Percentiles rank a stretch among this genome's conserved stretches.
These are phyloP conservation scores for Galerucella calmariensis DNA, from an alignment of 2,888 invertebrate species.

Conservation along the genomic window DNA sequence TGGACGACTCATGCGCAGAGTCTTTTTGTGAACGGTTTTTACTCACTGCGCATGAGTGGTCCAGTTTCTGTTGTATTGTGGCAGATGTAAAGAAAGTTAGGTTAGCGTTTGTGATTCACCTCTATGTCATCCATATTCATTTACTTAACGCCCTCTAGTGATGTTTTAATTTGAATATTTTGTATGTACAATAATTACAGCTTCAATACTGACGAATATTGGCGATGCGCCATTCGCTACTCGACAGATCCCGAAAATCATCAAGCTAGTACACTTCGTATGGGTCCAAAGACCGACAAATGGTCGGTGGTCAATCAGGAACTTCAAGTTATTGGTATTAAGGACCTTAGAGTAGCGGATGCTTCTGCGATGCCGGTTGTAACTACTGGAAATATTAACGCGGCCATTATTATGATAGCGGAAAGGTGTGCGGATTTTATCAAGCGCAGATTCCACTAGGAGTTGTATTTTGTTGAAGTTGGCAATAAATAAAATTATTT, in stretches of 20 bases:
- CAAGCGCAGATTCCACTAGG: not conserved
- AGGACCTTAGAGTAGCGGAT: conserved; percentile 45
- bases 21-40: too few species aligned
- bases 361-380: conserved; percentile 46
- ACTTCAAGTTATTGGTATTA: conserved; percentile 45
- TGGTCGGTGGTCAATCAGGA: conserved; percentile 68
- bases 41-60: too few species aligned
- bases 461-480: not conserved
- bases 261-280: conserved; percentile 81
- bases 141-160: too few species aligned
- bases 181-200: conserved; percentile 33
- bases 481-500: not conserved
- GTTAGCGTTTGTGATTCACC: too few species aligned
- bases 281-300: conserved; percentile 75
- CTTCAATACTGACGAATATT: conserved; percentile 72
- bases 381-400: conserved; percentile 44
- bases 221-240: conserved; percentile 74
- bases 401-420: conserved; percentile 46
- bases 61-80: too few species aligned
- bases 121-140: too few species aligned
- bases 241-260: conserved; percentile 81
- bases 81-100: too few species aligned
- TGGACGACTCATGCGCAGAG: too few species aligned
- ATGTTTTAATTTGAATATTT: not conserved
- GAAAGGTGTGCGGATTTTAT: conserved; percentile 47